phyloP scores from a whole-genome alignment of 2,888 invertebrate species.

The Acronicta psi region DNA sequence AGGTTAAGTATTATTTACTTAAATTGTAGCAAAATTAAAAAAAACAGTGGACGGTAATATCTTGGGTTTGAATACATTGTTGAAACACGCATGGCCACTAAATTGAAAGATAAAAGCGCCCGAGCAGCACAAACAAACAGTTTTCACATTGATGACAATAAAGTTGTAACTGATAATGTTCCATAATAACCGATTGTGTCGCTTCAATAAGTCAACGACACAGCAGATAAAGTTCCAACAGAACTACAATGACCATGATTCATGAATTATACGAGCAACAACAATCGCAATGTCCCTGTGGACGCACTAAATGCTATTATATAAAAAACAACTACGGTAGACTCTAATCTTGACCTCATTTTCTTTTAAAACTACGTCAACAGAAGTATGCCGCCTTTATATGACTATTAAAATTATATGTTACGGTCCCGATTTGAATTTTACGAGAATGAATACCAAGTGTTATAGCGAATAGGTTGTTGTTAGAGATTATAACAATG shows the following conservation, averaged over 20 bases:
- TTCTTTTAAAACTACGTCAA: constrained; percentile 68
- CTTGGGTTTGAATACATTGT: constrained; percentile 11
- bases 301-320: constrained; percentile 60
- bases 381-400: constrained; percentile 42
- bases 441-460: constrained; percentile 35
- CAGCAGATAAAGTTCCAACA: constrained; percentile 48
- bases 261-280: constrained; percentile 24
- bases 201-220: constrained; percentile 50
- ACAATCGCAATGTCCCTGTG: constrained; percentile 29
- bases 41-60: constrained; percentile 19
- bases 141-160: constrained; percentile 19
- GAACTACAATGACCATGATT: constrained; percentile 33
- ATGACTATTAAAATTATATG: constrained; percentile 51
- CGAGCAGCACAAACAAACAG: constrained; percentile 1
- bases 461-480: constrained; percentile 12
- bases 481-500: constrained; percentile 10
- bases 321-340: constrained; percentile 61
- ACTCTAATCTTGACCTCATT: constrained; percentile 79
- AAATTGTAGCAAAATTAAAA: constrained; percentile 8
- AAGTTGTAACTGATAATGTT: constrained; percentile 40
- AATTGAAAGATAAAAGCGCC: constrained; percentile 20
- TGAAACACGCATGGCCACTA: neutral
- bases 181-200: constrained; percentile 41
- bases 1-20: constrained; percentile 21
- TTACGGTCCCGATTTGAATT: constrained; percentile 39